Base-by-base conservation (phyloP, 2,888 invertebrate genomes). In the Lasioglossum lativentre region DNA sequence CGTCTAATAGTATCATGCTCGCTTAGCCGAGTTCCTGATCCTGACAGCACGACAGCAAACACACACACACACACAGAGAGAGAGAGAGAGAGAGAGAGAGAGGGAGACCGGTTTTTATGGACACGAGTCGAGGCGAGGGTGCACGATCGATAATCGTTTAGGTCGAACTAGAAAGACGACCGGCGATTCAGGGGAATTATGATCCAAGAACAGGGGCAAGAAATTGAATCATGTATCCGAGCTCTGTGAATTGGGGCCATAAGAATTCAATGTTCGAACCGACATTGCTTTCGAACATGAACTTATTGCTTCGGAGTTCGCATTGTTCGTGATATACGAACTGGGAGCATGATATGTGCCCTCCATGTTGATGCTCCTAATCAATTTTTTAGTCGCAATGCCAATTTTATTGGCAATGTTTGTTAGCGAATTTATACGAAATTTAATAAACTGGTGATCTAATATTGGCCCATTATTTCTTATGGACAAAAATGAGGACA, bases 131-230 rank as follows among this genome's bases (percentile, higher is more conserved):
- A 52, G n/a, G 42, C 63, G 59, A 74, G 75, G 84, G 68, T 82
- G 78, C 59, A 59, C 74, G 80, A 80, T 68, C 76, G 80, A 86
- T 88, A 88, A 90, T 85, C 78, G 80, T 74, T 85, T 74, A 75
- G 16, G 78, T 10, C 73, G 68, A 76, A 76, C 78, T 72, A 82
- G 70, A 52, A 23, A 59, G 78, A 56, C 68, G 68, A 78, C 23
- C 78, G 38, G 71, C 27, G 74, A 83, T 80, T 19, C 34, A 6
- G 76, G 73, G 81, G 84, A 90, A 73, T 84, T 81, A 80, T 81
- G 59, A 63, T 78, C 71, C 6, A 1, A 27, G 23, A 56, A 30
- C 45, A 63, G 70, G 23, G 23, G 52, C 75, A 74, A 88, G 81
- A 88, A 86, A 79, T 74, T 23, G 34, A 70, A 30, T 47, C 52